A percentile compares a stretch with the other conserved stretches of the same genome.
Conservation (phyloP, 2,113 vertebrate species). For the Hucho hucho region DNA sequence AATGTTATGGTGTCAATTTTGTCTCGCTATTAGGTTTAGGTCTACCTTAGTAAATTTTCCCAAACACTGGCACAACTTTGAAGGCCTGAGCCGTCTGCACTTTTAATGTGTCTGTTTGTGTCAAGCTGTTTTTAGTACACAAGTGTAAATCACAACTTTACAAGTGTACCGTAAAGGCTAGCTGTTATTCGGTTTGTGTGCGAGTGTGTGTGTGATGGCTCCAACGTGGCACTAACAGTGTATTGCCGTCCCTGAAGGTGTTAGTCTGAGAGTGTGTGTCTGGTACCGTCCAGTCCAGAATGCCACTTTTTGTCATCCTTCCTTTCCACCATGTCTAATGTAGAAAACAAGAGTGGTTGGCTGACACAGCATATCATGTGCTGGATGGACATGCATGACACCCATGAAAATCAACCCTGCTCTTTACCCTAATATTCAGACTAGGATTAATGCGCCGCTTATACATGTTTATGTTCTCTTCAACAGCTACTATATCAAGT, state of each 20-base stretch:
- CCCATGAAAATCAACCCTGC: too few species aligned
- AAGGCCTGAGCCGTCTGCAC: constrained; percentile 49
- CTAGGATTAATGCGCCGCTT: not conserved
- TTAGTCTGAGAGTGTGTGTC: not conserved
- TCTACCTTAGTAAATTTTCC: constrained; percentile 32
- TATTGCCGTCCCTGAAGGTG: not conserved
- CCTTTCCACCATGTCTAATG: not conserved
- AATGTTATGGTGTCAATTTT: constrained; percentile 26
- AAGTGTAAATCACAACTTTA: constrained; percentile 65
- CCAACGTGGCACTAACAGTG: not conserved
- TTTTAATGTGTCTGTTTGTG: constrained; percentile 65
- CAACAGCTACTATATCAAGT: constrained; percentile 42
- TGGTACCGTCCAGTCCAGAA: constrained; percentile 19
- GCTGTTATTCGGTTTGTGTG: constrained; percentile 16
- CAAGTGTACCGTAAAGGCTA: constrained; percentile 50
- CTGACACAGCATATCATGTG: too few species aligned
- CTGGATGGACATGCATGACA: too few species aligned
- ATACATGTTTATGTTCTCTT: constrained; percentile 65
- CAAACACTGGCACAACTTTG: constrained; percentile 39
- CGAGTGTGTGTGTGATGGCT: constrained; percentile 19
- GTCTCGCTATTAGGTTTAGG: constrained; percentile 27
- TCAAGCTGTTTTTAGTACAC: constrained; percentile 64
- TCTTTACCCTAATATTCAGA: too few species aligned
- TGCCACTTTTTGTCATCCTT: not conserved
- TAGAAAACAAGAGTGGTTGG: too few species aligned